Evolutionary conservation across 1,140 invertebrate species (phyloP).

Genomic region (Phortica variegata): DNA sequence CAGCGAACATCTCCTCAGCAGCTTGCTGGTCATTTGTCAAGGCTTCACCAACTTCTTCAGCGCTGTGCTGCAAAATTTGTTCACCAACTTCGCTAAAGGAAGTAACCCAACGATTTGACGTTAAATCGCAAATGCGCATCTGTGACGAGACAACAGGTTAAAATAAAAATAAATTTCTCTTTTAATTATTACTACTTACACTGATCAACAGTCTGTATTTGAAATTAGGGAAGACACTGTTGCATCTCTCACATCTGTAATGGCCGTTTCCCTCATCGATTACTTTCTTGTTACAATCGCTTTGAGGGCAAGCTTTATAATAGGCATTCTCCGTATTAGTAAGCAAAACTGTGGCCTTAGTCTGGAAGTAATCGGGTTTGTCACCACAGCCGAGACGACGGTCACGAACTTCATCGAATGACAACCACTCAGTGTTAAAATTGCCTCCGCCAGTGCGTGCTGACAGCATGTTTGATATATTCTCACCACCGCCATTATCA

Average conservation of each 20-base stretch:
- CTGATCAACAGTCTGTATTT: conserved; percentile 81
- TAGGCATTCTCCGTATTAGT: conserved; percentile 68
- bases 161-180: too few relatives aligned
- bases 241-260: conserved; percentile 94
- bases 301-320: conserved; percentile 86
- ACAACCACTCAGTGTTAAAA: conserved; percentile 65
- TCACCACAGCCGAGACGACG: conserved; percentile 68
- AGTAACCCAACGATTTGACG: conserved; percentile 82
- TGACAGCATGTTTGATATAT: conserved; percentile 67
- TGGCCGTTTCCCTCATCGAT: conserved; percentile 81
- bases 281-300: conserved; percentile 91
- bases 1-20: conserved; percentile 67
- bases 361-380: conserved; percentile 77
- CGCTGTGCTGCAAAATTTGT: conserved; percentile 71
- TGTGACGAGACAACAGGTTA: conserved; percentile 41
- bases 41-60: conserved; percentile 75
- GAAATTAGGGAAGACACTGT: conserved; percentile 78
- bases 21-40: conserved; percentile 65
- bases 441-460: conserved; percentile 58
- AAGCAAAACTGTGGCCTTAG: conserved; percentile 69
- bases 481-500: conserved; percentile 70
- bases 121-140: conserved; percentile 79
- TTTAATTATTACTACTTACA: conserved; percentile 63
- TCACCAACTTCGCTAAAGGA: conserved; percentile 88
- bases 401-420: conserved; percentile 71